phyloP scores from a whole-genome alignment of 2,113 vertebrate genomes.

The Phrynosoma blainvillii region DNA sequence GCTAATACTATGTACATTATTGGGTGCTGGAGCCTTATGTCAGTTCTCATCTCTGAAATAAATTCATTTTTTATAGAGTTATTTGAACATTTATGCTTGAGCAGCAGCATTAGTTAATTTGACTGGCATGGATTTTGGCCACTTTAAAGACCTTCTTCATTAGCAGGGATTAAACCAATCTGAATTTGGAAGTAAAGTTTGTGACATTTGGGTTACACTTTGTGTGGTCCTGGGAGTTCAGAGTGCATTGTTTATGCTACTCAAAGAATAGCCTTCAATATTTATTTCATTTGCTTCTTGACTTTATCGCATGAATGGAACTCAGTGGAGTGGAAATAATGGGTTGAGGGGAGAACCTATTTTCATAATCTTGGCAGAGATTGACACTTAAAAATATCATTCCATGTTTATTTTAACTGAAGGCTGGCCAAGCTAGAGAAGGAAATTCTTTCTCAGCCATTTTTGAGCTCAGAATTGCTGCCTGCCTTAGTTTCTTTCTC shows the following conservation, averaged over 20 bases:
- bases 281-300: too few relatives aligned
- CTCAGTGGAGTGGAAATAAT: neutral
- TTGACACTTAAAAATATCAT: neutral
- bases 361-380: neutral
- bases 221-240: neutral
- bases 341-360: neutral
- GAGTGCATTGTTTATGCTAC: neutral
- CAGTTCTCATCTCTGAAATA: too few relatives aligned
- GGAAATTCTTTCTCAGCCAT: neutral
- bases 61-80: neutral
- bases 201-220: neutral
- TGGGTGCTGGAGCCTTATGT: neutral
- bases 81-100: neutral
- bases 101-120: neutral
- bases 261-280: neutral
- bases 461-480: conserved; percentile 4
- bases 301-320: too few relatives aligned
- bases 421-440: neutral
- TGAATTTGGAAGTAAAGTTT: neutral
- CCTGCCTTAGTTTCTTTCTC: neutral
- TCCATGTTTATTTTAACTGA: neutral
- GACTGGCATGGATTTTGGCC: neutral
- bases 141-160: neutral
- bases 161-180: neutral
- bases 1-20: neutral